Percentiles rank a stretch among this genome's conserved stretches.
Evolutionary conservation across 2,113 vertebrate genomes (phyloP).

Genomic region (Pyrgilauda ruficollis): DNA sequence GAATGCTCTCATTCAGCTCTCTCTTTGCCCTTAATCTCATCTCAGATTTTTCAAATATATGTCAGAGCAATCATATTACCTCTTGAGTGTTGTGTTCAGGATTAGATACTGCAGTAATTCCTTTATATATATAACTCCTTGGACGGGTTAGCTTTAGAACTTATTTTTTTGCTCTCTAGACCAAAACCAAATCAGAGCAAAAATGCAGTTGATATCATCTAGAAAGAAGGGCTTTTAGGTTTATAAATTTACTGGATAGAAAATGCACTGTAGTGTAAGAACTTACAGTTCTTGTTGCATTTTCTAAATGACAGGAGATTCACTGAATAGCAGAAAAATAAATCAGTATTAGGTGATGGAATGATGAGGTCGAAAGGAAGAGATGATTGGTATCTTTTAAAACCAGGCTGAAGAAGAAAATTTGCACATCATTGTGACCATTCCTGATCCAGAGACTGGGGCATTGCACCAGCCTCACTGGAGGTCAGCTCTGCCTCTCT

Average conservation of each 20-base stretch:
- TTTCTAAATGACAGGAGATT: neutral
- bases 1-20: neutral
- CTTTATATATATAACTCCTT: neutral
- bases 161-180: neutral
- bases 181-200: neutral
- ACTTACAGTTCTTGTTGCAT: neutral
- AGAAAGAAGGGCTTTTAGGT: neutral
- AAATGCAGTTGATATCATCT: neutral
- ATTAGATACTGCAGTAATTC: neutral
- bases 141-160: neutral
- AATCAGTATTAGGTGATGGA: neutral
- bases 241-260: neutral
- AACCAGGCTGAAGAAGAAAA: neutral
- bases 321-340: neutral
- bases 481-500: neutral
- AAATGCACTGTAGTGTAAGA: neutral
- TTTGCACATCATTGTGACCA: neutral
- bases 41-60: neutral
- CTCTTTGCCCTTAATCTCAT: neutral
- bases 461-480: neutral
- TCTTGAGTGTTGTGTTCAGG: neutral
- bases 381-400: neutral
- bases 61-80: neutral
- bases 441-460: neutral
- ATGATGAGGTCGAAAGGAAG: neutral